Evolutionary conservation across 2,113 vertebrate genomes (phyloP).

Genomic region (Forbesichthys papilliferus): DNA sequence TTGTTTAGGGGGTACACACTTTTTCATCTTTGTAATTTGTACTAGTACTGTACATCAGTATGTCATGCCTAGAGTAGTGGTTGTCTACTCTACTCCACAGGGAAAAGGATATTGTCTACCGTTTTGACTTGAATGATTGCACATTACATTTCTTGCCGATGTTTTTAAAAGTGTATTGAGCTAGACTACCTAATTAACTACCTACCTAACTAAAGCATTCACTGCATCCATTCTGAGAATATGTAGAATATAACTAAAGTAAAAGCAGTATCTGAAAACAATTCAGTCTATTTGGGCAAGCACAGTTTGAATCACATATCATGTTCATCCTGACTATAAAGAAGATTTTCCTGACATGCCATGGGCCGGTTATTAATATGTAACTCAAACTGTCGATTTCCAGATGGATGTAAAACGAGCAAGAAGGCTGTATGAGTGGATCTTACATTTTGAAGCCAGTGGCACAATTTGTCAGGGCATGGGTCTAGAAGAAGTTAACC

Average conservation of each 20-base stretch:
- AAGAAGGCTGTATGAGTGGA: slow-evolving; percentile 2
- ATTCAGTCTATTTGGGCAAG: too few species aligned
- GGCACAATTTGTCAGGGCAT: slow-evolving; percentile 22
- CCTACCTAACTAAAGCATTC: neutral
- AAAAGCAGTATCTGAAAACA: neutral
- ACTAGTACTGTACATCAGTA: too few species aligned
- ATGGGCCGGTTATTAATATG: slow-evolving; percentile 1
- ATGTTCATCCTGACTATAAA: neutral
- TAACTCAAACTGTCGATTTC: neutral
- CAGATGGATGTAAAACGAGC: neutral
- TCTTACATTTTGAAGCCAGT: slow-evolving; percentile 31
- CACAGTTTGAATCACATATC: neutral
- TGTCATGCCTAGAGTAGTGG: too few species aligned
- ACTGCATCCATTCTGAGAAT: neutral
- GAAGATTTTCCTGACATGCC: neutral
- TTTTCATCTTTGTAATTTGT: too few species aligned
- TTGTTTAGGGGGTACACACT: too few species aligned
- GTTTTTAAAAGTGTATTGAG: too few species aligned
- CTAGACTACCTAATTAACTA: too few species aligned
- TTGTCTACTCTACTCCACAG: too few species aligned
- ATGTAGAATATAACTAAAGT: neutral
- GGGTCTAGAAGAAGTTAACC: slow-evolving; percentile 38
- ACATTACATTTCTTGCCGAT: too few species aligned
- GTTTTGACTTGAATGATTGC: too few species aligned
- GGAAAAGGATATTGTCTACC: too few species aligned